Base-by-base conservation (phyloP, 2,888 invertebrate species). In the Drosophila mettleri region DNA sequence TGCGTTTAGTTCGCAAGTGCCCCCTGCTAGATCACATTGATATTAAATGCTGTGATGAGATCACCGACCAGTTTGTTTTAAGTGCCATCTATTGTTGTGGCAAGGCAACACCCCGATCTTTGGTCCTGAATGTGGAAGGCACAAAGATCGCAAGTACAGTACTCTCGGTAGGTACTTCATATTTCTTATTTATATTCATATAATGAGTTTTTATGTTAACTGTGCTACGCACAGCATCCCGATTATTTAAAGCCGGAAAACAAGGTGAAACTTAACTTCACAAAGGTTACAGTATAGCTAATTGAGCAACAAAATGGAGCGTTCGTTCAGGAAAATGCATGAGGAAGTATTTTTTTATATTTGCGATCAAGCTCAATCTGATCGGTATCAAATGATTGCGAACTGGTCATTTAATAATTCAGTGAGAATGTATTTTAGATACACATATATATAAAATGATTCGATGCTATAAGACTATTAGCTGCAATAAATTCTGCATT, bases 401-500 rank as follows among this genome's bases (percentile, higher is more conserved):
- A 27, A 64, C 45, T 27, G 65, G 67, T 55, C 64, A 63, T 65
- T 76, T 69, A 68, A 69, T 63, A 74, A 68, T 57, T 69, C 69
- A 69, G 51, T 34, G 69, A 66, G 48, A 65, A 76, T 36, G 36
- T 18, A 31, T 34, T 65, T 54, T 36, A 55, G 70, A 55, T 34
- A 34, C 10, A 68, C 27, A 20, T 22, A 24, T 66, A 67, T 55
- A 62, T 77, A 49, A 48, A 51, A 24, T 22, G 22, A 49, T 79
- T 63, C 74, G 62, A 33, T 76, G 58, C 52, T 64, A 71, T 51
- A 51, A 61, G 29, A 64, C 72, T 59, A 54, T 20, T 38, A 48
- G 45, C 65, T 67, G 89, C 85, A 88, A 83, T 83, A 83, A 86
- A 83, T 83, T 88, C 80, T 68, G 48, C 64, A 78, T 86, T 86